phyloP scores from a whole-genome alignment of 1,140 invertebrate species.

The Tetragonula clypearis region DNA sequence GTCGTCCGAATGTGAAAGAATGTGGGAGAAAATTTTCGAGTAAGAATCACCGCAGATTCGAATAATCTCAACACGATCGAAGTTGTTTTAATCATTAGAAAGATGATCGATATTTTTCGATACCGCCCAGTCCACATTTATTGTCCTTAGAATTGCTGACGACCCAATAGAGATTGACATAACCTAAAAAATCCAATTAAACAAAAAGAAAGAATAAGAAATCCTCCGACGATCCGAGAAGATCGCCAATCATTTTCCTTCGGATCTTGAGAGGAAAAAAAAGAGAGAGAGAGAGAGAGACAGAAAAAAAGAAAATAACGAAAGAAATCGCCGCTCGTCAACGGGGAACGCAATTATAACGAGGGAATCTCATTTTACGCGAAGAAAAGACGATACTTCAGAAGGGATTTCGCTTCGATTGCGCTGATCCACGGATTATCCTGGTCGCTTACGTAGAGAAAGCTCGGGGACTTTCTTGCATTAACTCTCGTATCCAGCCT shows the following conservation, averaged over 20 bases:
- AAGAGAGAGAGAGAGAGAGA: not conserved
- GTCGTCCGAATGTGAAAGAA: too few relatives aligned
- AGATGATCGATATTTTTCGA: too few relatives aligned
- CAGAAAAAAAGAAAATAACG: not conserved
- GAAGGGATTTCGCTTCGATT: constrained; percentile 59
- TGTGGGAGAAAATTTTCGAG: too few relatives aligned
- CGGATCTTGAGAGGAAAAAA: too few relatives aligned
- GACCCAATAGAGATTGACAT: too few relatives aligned
- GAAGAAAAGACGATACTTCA: constrained; percentile 47
- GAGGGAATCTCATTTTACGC: constrained; percentile 41
- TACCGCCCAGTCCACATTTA: too few relatives aligned
- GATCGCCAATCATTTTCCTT: not conserved
- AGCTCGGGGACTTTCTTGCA: constrained; percentile 64
- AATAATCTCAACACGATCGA: too few relatives aligned
- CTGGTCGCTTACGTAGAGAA: constrained; percentile 51
- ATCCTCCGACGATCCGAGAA: not conserved
- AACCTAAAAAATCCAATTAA: too few relatives aligned
- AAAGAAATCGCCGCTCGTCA: constrained; percentile 11
- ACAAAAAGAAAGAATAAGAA: too few relatives aligned
- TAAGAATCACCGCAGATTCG: too few relatives aligned
- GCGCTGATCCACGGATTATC: constrained; percentile 67
- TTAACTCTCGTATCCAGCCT: constrained; percentile 70
- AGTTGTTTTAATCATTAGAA: too few relatives aligned
- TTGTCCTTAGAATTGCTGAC: too few relatives aligned
- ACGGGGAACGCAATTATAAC: constrained; percentile 9